Base-by-base conservation (phyloP, 2,113 vertebrate genomes). In the Grallaria varia region DNA sequence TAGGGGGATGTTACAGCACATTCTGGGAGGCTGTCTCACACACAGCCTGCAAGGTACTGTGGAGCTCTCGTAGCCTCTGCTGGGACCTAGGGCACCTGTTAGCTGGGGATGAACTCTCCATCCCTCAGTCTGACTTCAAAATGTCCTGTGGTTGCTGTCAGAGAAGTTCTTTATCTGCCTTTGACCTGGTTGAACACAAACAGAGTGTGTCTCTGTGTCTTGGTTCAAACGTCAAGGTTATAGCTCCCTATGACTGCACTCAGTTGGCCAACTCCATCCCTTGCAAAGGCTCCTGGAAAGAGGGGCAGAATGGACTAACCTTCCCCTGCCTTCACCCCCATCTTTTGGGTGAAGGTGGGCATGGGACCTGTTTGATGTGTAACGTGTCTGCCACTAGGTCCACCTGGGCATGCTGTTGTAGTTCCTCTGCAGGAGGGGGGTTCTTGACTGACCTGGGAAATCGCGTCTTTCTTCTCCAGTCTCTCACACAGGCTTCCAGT, bases 201-300 rank as follows among this genome's bases (percentile, higher is more conserved):
- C 16, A 33, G 52, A 44, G 35, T 40, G n/a, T 64, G 58, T 30
- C 56, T 11, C 56, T 2, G 1, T 50, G 21, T 23, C 31, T 86
- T 88, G 20, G 35, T 30, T 85, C 58, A 85, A 31, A 39, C 23
- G 55, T 28, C 37, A 39, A 23, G 40, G 13, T 71, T 55, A 35
- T 23, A 49, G 18, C 31, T 66, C 21, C 23, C 63, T 10, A 1
- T 4, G 11, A 14, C 53, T 0, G 0, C 14, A 1, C 8, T 83
- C 21, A 9, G 39, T 44, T 1, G 5, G 13, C 80, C 63, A 71
- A 14, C 63, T 60, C 21, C 30, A 17, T 63, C 35, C 40, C 8
- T 27, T 5, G 0, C 4, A 28, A 50, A 69, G 10, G 14, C 31
- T 77, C 33, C 39, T 3, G 3, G 31, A 49, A 64, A 24, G 72